Base-by-base conservation (phyloP, 2,888 invertebrate species). In the Zygaena filipendulae region DNA sequence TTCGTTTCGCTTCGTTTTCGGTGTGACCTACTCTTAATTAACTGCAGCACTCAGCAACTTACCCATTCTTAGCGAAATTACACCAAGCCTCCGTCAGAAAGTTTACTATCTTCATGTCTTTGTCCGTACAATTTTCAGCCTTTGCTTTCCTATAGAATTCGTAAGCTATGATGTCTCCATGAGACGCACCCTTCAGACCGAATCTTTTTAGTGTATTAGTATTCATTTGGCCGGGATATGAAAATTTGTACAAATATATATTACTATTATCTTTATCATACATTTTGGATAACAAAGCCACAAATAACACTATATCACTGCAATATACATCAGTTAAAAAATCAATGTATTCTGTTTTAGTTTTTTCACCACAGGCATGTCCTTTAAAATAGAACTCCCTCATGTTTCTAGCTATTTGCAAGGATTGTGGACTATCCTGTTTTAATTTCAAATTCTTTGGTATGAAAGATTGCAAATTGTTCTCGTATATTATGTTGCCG, bases 111-210 rank as follows among this genome's bases (percentile, higher is more conserved):
- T 52, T 36, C 2, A 30, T 30, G 40, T 77, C 77, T 2, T 40
- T 43, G 0, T 53, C 43, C 0, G 38, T 42, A 10, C 52, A 48
- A 25, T 49, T 46, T 0, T 48, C 40, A 3, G 53, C 56, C 35
- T 75, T 75, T 16, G 30, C 55, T 10, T 56, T 43, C 11, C 55
- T 69, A 36, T 67, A 74, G 34, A 77, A 75, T 22, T 62, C 46
- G 19, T 77, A 77, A 11, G 66, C 70, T 0, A 71, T 46, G 13
- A 69, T 46, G 34, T 79, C 79, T 0, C 74, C 70, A 19, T 79
- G 79, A 0, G 62, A 45, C 0, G 75, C 60, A 0, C 79, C 77
- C 26, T 54, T 43, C 0, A 69, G 8, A 0, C 57, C 61, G 3
- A 75, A 44, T 9, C 36, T 49, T 24, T 51, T 55, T 66, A 74